Evolutionary conservation across 2,888 invertebrate genomes (phyloP).

Genomic region (Oithona nana): DNA sequence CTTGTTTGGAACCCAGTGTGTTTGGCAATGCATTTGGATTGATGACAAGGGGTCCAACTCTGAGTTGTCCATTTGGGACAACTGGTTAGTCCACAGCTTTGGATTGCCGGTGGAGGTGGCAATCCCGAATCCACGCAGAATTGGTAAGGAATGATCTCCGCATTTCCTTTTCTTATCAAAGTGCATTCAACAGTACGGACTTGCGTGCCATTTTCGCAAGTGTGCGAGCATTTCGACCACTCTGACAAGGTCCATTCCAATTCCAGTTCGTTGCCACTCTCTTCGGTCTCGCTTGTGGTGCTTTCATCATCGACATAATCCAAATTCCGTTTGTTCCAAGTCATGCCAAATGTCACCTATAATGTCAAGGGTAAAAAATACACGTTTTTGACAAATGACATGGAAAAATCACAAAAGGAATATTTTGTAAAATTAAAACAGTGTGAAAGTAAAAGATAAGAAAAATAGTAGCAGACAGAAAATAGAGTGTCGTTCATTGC

Average conservation of each 20-base stretch:
- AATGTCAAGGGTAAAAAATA: too few species aligned
- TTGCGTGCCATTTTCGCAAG: constrained; percentile 51
- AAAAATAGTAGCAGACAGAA: too few species aligned
- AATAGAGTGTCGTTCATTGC: too few species aligned
- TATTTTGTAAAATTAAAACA: too few species aligned
- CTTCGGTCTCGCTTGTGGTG: too few species aligned
- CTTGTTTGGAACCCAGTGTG: constrained; percentile 12
- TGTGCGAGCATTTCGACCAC: constrained; percentile 69
- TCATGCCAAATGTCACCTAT: too few species aligned
- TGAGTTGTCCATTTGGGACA: constrained; percentile 25
- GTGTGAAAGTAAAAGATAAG: too few species aligned
- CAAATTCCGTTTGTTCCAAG: too few species aligned
- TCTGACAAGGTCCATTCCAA: constrained; percentile 62
- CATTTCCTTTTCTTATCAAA: too few species aligned
- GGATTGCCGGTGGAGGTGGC: constrained; percentile 22
- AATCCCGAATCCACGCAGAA: constrained; percentile 24
- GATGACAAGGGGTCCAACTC: constrained; percentile 23
- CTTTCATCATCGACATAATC: too few species aligned
- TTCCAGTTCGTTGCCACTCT: constrained; percentile 33
- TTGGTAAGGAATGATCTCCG: constrained; percentile 20
- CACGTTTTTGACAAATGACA: too few species aligned
- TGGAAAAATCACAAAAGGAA: too few species aligned
- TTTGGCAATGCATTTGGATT: constrained; percentile 11
- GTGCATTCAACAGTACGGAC: background rate
- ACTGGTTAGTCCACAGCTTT: constrained; percentile 23